Conservation (phyloP, 2,888 invertebrate species). For the Dasypogon diadema region DNA sequence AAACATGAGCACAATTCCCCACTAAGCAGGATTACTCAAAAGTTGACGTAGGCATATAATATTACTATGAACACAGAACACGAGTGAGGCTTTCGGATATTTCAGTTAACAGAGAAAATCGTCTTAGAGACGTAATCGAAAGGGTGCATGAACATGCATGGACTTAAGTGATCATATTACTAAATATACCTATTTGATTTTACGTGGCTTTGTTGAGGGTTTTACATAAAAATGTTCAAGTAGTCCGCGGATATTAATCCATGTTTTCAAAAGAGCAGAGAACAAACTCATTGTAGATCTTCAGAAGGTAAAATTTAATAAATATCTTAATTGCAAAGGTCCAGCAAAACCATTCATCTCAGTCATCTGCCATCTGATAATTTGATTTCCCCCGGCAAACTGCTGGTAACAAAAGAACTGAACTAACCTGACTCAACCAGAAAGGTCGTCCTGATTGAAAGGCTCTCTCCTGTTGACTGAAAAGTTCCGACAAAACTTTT, state of each 20-base stretch:
- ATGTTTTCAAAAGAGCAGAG: too few relatives aligned
- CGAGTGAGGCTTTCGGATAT: background rate
- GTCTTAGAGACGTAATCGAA: background rate
- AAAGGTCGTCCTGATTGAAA: slow-evolving; percentile 9
- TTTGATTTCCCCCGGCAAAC: slow-evolving; percentile 32
- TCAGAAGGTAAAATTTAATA: background rate
- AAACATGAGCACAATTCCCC: background rate
- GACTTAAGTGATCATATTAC: background rate
- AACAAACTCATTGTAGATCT: too few relatives aligned
- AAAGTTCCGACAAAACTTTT: slow-evolving; percentile 37
- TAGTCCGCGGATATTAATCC: too few relatives aligned
- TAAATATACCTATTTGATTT: too few relatives aligned
- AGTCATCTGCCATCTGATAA: background rate
- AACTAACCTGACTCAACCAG: background rate
- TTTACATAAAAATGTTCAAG: too few relatives aligned
- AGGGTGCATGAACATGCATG: background rate
- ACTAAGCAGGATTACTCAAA: background rate
- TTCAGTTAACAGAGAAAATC: background rate
- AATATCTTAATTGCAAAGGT: background rate
- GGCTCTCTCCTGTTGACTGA: slow-evolving; percentile 5
- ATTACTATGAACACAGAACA: background rate
- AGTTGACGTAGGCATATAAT: background rate
- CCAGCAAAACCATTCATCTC: background rate
- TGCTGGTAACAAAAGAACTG: slow-evolving; percentile 19
- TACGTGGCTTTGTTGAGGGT: too few relatives aligned